phyloP scores from a whole-genome alignment of 1,140 invertebrate genomes.

The Papilio machaon region DNA sequence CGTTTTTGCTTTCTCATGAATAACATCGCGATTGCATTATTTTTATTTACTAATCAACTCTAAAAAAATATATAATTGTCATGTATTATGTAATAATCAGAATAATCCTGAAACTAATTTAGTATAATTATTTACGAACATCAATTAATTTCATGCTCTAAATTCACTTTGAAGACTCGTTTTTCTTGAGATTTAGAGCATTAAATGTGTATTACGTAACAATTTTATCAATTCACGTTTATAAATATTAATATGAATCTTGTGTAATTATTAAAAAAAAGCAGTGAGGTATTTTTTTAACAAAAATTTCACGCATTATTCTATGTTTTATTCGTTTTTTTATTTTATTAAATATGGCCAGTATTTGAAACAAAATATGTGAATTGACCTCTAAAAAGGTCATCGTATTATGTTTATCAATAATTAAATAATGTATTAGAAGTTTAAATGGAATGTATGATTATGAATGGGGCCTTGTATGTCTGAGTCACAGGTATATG shows the following conservation, averaged over 20 bases:
- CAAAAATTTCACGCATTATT: too few species aligned
- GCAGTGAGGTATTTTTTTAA: too few species aligned
- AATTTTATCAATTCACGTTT: background rate
- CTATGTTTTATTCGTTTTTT: background rate
- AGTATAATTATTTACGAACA: background rate
- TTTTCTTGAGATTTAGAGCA: background rate
- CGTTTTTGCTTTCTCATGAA: too few species aligned
- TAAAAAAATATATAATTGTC: background rate
- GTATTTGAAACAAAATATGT: background rate
- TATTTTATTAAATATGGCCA: background rate
- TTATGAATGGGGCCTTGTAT: background rate
- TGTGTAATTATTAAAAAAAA: background rate
- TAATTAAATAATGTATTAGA: conserved; percentile 14
- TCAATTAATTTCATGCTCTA: conserved; percentile 9
- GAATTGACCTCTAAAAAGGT: background rate
- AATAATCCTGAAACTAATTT: background rate
- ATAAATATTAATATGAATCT: background rate
- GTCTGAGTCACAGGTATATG: background rate
- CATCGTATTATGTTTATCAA: background rate
- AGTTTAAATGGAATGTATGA: background rate
- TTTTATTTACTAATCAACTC: too few species aligned
- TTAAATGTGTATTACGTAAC: conserved; percentile 7
- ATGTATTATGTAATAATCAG: background rate
- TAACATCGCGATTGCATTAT: too few species aligned
- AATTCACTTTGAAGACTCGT: background rate